These are phyloP conservation scores for Drosophila birchii DNA, from an alignment of 2,888 invertebrate genomes.

Conservation along the genomic window DNA sequence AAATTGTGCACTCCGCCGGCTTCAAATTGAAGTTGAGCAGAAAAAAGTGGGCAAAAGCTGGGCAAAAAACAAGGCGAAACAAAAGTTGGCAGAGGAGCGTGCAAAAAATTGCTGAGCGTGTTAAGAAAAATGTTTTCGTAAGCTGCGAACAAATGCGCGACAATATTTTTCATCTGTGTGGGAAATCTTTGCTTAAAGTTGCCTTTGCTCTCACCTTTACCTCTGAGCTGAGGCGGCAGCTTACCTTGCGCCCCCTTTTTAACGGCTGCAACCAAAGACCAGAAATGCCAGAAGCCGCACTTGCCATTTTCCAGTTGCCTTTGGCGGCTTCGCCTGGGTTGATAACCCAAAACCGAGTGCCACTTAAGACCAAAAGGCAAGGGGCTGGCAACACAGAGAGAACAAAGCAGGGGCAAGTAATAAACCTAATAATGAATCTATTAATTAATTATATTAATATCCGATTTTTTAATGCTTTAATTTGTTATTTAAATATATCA, in stretches of 20 bases:
- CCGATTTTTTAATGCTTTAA: neutral
- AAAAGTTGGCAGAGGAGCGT: conserved; percentile 68
- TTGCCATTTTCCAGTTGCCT: conserved; percentile 23
- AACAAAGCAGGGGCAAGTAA: neutral
- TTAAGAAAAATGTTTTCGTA: conserved; percentile 80
- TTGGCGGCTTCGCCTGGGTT: conserved; percentile 54
- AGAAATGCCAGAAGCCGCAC: conserved; percentile 62
- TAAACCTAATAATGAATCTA: neutral
- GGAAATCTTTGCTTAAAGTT: conserved; percentile 40
- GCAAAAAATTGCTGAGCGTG: conserved; percentile 77
- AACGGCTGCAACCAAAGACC: conserved; percentile 49
- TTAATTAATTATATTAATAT: neutral
- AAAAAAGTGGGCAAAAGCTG: conserved; percentile 49
- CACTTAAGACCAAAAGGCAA: conserved; percentile 70
- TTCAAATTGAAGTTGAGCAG: conserved; percentile 69
- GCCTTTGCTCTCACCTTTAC: conserved; percentile 53
- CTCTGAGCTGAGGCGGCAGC: conserved; percentile 6
- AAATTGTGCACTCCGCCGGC: conserved; percentile 66
- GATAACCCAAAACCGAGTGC: conserved; percentile 77
- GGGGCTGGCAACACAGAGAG: conserved; percentile 52
- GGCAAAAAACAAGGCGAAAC: conserved; percentile 48
- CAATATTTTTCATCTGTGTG: conserved; percentile 66
- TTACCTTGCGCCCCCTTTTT: neutral
- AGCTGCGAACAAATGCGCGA: conserved; percentile 81
- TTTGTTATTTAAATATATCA: neutral